Conservation (phyloP, 2,888 invertebrate genomes). For the Sinopyrophorus schimmeli region DNA sequence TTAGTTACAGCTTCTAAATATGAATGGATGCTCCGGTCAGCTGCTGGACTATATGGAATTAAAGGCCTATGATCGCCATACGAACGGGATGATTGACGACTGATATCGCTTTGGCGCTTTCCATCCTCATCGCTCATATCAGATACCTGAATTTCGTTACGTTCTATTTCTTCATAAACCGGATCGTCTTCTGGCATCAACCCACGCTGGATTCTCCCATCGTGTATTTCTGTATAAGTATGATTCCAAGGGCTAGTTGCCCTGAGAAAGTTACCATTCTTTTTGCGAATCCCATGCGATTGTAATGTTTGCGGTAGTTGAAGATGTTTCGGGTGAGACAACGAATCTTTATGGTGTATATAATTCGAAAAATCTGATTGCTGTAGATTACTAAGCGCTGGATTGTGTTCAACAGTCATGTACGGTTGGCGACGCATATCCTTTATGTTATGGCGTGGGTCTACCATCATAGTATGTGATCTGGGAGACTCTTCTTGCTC, state of each 20-base stretch:
- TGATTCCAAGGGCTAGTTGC: slow-evolving; percentile 68
- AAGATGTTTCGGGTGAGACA: slow-evolving; percentile 48
- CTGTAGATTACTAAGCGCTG: slow-evolving; percentile 43
- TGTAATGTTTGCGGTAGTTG: slow-evolving; percentile 45
- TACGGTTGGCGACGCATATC: slow-evolving; percentile 59
- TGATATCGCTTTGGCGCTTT: slow-evolving; percentile 72
- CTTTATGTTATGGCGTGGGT: slow-evolving; percentile 61
- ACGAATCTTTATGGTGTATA: slow-evolving; percentile 43
- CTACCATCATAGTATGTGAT: slow-evolving; percentile 58
- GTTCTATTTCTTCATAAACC: slow-evolving; percentile 80
- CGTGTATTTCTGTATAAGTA: slow-evolving; percentile 76
- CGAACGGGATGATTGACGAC: slow-evolving; percentile 71
- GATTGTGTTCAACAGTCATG: slow-evolving; percentile 55
- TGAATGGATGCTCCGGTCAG: slow-evolving; percentile 58
- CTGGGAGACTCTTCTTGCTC: slow-evolving; percentile 70
- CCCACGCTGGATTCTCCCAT: slow-evolving; percentile 55
- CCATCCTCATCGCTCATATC: slow-evolving; percentile 81
- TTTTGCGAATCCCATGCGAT: slow-evolving; percentile 47
- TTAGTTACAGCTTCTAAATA: slow-evolving; percentile 50
- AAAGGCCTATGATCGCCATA: slow-evolving; percentile 82
- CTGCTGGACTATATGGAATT: slow-evolving; percentile 74
- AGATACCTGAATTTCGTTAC: slow-evolving; percentile 72
- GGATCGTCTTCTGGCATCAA: slow-evolving; percentile 73
- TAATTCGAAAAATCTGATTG: slow-evolving; percentile 46
- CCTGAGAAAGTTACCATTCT: slow-evolving; percentile 54